Base-by-base conservation (phyloP, 2,797 vertebrate species). In the Manis crassicaudata region DNA sequence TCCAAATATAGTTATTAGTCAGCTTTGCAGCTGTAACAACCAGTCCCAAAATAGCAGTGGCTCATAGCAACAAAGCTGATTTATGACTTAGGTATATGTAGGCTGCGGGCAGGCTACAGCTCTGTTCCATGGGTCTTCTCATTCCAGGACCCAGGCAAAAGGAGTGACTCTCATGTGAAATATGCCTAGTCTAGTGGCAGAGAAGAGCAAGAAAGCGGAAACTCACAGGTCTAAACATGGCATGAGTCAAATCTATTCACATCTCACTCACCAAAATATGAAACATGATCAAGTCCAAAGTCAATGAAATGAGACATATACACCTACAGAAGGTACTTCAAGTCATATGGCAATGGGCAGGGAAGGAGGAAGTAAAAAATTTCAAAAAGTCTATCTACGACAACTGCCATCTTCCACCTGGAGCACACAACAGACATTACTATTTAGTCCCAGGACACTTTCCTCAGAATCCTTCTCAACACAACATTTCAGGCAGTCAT, bases 381-480 rank as follows among this genome's bases (percentile, higher is more conserved):
- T 80, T 80, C 72, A 92, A 96, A 35, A 68, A 84, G 25, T 84
- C 65, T 70, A 12, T 52, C 75, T 63, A 75, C 37, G 52, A 75
- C 54, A n/a, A 72, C 46, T 63, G 58, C 54, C 60, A 63, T 90
- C 67, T 94, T 90, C 85, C 50, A 73, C 32, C 54, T 88, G 58
- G 52, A 80, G 46, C 62, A 93, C 10, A 7, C 29, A 62, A 54
- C 11, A 95, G 62, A 93, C 32, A 58, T 86, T 92, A 81, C 40
- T 90, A 87, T 67, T 86, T 86, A 93, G 88, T 89, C 21, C 43
- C 46, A 68, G 62, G 52, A 63, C 20, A 82, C 63, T 72, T 95
- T 94, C 65, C 52, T 96, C 50, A 84, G 82, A 95, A 43, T 83
- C 54, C 65, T 93, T 68, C 60, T 89, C 75, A 94, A 60, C 20